Evolutionary conservation across 1,140 invertebrate genomes (phyloP).

Genomic region (Ptiloglossa arizonensis): DNA sequence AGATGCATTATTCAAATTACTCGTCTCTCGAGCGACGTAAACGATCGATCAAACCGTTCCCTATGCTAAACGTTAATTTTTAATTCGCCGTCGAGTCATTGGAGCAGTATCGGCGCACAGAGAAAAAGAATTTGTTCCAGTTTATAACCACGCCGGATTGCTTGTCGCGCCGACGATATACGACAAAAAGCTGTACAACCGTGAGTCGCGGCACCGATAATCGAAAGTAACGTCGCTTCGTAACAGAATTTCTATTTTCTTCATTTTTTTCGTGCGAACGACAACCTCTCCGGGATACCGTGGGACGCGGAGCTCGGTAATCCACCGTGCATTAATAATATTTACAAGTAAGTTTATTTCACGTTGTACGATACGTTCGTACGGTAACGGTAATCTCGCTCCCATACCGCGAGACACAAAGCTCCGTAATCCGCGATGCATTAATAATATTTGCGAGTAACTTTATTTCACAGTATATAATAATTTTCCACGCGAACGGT

Average conservation of each 20-base stretch:
- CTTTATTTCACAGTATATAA: too few species aligned
- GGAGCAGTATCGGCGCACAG: not conserved
- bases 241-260: not conserved
- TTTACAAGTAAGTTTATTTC: too few species aligned
- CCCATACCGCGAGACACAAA: too few species aligned
- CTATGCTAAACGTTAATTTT: not conserved
- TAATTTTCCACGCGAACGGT: too few species aligned
- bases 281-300: not conserved
- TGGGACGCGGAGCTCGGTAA: not conserved
- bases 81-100: not conserved
- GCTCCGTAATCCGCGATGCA: too few species aligned
- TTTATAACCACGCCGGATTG: conserved; percentile 12
- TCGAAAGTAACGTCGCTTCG: not conserved
- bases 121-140: conserved; percentile 22
- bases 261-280: not conserved
- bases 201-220: not conserved
- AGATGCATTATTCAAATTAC: conserved; percentile 37
- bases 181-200: not conserved
- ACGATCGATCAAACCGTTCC: conserved; percentile 23
- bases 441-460: too few species aligned
- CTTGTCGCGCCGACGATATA: conserved; percentile 18
- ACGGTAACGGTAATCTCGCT: too few species aligned
- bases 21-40: conserved; percentile 20
- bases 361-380: too few species aligned
- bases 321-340: not conserved